A percentile compares a stretch with the other conserved stretches of the same genome.
phyloP scores from a whole-genome alignment of 2,113 vertebrate genomes.

The Sturnira hondurensis region DNA sequence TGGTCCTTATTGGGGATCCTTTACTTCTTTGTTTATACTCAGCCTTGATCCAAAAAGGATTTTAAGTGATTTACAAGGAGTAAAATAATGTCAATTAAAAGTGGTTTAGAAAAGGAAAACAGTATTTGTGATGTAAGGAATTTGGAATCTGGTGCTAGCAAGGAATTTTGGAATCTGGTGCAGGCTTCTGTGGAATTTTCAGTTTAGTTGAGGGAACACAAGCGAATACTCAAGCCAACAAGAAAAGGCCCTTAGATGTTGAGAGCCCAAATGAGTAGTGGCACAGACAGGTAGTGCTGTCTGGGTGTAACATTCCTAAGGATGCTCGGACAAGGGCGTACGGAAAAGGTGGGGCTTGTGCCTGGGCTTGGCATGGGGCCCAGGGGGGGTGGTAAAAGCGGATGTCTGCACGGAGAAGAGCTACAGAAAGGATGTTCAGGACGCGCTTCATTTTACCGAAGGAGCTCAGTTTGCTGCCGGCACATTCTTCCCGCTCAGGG shows the following conservation, averaged over 20 bases:
- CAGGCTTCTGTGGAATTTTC: background rate
- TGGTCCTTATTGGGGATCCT: background rate
- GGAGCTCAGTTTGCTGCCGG: background rate
- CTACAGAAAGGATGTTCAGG: background rate
- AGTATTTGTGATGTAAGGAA: background rate
- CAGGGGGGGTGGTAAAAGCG: background rate
- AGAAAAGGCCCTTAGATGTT: background rate
- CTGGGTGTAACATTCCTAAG: background rate
- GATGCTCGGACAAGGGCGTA: background rate
- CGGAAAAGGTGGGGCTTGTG: background rate
- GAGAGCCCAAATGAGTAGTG: background rate
- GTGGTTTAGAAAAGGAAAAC: constrained; percentile 3
- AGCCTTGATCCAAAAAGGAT: background rate
- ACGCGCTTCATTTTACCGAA: background rate
- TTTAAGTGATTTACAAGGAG: background rate
- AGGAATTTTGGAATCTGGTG: background rate
- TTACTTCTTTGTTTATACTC: background rate
- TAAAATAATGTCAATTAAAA: constrained; percentile 20
- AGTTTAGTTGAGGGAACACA: background rate
- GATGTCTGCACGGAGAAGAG: background rate
- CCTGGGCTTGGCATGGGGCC: background rate
- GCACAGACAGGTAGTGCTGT: background rate
- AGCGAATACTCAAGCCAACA: background rate
- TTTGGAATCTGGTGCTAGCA: background rate
- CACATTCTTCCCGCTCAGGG: background rate